These are phyloP conservation scores for Mirza zaza DNA, from an alignment of 2,113 vertebrate species.

Conservation along the genomic window DNA sequence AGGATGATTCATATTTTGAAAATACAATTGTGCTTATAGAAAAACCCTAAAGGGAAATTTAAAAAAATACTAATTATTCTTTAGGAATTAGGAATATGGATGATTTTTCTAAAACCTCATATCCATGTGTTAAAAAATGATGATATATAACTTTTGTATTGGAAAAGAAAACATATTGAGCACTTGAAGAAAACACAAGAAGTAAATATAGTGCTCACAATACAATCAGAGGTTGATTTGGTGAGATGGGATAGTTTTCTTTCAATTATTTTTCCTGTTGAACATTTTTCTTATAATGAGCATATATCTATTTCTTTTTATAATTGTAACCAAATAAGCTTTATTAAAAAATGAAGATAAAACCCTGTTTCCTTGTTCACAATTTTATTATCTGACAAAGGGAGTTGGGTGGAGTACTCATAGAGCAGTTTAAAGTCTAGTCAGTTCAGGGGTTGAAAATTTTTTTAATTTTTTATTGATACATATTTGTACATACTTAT, in stretches of 20 bases:
- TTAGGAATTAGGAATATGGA: neutral
- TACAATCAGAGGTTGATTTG: neutral
- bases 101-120: neutral
- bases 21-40: neutral
- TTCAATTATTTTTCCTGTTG: neutral
- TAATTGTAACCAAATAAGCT: neutral
- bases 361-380: neutral
- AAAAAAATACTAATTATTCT: neutral
- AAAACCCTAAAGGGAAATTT: neutral
- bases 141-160: neutral
- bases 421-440: neutral
- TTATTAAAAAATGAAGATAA: constrained; percentile 10
- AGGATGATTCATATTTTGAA: neutral
- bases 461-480: neutral
- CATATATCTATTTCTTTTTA: neutral
- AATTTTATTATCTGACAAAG: neutral
- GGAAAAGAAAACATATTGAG: neutral
- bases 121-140: neutral
- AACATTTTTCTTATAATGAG: neutral
- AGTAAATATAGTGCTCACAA: neutral
- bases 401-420: neutral
- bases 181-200: neutral
- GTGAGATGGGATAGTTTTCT: neutral
- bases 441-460: neutral
- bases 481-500: neutral